phyloP scores from a whole-genome alignment of 1,140 invertebrate species.

The Bemisia tabaci region DNA sequence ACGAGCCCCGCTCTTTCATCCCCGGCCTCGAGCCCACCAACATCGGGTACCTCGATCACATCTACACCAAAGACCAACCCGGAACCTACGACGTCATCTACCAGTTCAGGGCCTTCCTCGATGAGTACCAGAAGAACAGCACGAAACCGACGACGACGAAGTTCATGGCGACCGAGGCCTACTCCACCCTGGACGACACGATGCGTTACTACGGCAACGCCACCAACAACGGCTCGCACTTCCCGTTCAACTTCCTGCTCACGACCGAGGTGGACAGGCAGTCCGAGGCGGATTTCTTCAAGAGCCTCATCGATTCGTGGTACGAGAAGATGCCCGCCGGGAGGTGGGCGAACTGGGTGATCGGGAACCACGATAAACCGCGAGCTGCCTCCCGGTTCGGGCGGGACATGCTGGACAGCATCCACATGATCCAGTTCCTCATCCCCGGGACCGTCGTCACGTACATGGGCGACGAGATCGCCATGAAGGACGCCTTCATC shows the following conservation, averaged over 20 bases:
- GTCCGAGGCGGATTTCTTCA: conserved; percentile 34
- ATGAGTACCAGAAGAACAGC: conserved; percentile 33
- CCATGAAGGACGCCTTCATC: conserved; percentile 49
- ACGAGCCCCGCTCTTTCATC: conserved; percentile 28
- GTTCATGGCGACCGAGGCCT: conserved; percentile 33
- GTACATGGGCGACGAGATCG: conserved; percentile 68
- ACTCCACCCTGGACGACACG: conserved; percentile 22
- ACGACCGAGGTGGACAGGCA: conserved; percentile 33
- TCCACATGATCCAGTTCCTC: conserved; percentile 57
- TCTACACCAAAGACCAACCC: conserved; percentile 43
- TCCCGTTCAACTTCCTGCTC: conserved; percentile 41
- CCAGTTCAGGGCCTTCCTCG: conserved; percentile 44
- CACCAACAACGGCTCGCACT: conserved; percentile 27
- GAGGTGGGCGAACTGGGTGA: conserved; percentile 40
- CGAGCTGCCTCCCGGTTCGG: conserved; percentile 51
- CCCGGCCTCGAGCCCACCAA: conserved; percentile 20
- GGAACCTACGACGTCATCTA: conserved; percentile 45
- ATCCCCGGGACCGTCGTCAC: conserved; percentile 58
- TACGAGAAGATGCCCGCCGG: conserved; percentile 34
- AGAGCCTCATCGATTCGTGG: conserved; percentile 38
- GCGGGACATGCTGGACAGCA: conserved; percentile 45
- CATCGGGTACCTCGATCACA: conserved; percentile 42
- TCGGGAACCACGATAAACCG: conserved; percentile 29
- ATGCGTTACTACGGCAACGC: conserved; percentile 32
- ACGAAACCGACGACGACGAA: conserved; percentile 24